Conservation (phyloP, 2,888 invertebrate species). For the Acrocera orbiculus region DNA sequence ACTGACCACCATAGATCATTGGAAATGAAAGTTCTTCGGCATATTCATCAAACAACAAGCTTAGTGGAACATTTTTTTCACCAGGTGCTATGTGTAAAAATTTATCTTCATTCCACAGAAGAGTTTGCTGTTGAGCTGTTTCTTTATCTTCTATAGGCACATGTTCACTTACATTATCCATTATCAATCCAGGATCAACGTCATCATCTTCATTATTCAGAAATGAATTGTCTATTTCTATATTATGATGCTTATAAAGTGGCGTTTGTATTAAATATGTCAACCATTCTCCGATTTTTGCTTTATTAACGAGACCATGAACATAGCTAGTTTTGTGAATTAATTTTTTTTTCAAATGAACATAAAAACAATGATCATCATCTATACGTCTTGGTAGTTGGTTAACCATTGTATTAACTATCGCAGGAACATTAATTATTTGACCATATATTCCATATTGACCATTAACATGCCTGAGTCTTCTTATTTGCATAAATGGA, state of each 20-base stretch:
- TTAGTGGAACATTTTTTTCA: slow-evolving; percentile 7
- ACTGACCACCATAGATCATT: slow-evolving; percentile 13
- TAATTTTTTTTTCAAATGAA: slow-evolving; percentile 9
- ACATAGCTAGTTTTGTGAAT: slow-evolving; percentile 10
- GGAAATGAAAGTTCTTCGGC: slow-evolving; percentile 27
- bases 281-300: slow-evolving; percentile 6
- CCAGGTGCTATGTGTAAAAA: slow-evolving; percentile 7
- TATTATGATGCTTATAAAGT: slow-evolving; percentile 3
- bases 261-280: slow-evolving; percentile 5
- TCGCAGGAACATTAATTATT: slow-evolving; percentile 26
- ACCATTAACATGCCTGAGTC: slow-evolving; percentile 9
- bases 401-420: slow-evolving; percentile 21
- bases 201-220: neutral
- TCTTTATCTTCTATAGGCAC: slow-evolving; percentile 14
- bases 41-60: slow-evolving; percentile 18
- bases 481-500: slow-evolving; percentile 10
- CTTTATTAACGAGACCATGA: slow-evolving; percentile 8
- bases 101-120: slow-evolving; percentile 15
- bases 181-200: neutral
- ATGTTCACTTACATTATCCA: slow-evolving; percentile 3
- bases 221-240: slow-evolving; percentile 5
- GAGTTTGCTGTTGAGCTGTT: slow-evolving; percentile 12
- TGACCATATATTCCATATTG: slow-evolving; percentile 23
- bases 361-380: slow-evolving; percentile 6
- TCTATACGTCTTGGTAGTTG: slow-evolving; percentile 15